Conservation (phyloP, 2,797 vertebrate genomes). For the Neostethus bicornis region DNA sequence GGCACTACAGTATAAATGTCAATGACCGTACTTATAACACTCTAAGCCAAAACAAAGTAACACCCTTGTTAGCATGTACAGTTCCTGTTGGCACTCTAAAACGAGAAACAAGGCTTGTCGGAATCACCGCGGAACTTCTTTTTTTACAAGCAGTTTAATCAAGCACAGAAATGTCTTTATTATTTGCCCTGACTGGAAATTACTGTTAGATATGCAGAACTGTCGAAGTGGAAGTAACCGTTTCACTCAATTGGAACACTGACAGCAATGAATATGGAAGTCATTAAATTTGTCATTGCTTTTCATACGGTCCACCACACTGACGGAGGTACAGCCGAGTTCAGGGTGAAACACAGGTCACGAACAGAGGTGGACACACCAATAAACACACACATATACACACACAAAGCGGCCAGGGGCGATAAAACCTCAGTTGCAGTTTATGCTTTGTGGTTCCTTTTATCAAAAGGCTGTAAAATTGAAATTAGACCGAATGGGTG, state of each 20-base stretch:
- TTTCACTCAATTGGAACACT: slow-evolving; percentile 54
- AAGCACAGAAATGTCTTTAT: slow-evolving; percentile 37
- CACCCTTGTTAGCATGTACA: slow-evolving; percentile 1
- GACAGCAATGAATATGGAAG: slow-evolving; percentile 35
- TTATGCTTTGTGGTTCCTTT: slow-evolving; percentile 55
- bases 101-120: neutral
- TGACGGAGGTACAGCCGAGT: slow-evolving; percentile 42
- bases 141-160: slow-evolving; percentile 11
- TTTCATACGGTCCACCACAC: slow-evolving; percentile 60
- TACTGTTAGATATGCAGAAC: slow-evolving; percentile 32
- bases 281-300: slow-evolving; percentile 65
- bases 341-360: slow-evolving; percentile 13
- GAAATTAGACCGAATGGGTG: slow-evolving; percentile 71
- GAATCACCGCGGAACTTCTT: slow-evolving; percentile 9
- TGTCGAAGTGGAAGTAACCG: slow-evolving; percentile 54
- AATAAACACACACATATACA: slow-evolving; percentile 21
- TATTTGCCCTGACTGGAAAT: slow-evolving; percentile 33
- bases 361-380: slow-evolving; percentile 19
- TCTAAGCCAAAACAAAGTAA: slow-evolving; percentile 1
- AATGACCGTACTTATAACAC: neutral
- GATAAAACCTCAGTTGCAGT: slow-evolving; percentile 61
- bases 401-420: slow-evolving; percentile 27
- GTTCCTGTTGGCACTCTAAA: neutral
- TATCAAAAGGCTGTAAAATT: slow-evolving; percentile 73
- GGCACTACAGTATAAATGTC: slow-evolving; percentile 1